phyloP scores from a whole-genome alignment of 2,797 vertebrate species.

The Chaunax sp. region DNA sequence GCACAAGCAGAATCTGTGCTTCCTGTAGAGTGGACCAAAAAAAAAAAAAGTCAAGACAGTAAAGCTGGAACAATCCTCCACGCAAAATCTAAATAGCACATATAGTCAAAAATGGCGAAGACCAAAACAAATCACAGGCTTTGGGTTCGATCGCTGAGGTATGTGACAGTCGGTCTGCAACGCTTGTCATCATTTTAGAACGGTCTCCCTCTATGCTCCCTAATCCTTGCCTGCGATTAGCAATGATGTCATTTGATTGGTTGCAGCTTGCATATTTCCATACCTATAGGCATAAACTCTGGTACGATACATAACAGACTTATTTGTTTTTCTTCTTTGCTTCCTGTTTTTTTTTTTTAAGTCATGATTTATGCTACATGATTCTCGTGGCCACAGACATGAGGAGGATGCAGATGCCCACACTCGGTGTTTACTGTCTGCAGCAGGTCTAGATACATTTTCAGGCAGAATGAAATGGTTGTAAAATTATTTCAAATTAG shows the following conservation, averaged over 20 bases:
- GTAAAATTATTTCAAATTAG: neutral
- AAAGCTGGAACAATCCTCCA: neutral
- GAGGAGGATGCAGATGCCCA: neutral
- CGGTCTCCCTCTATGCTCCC: neutral
- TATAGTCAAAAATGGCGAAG: neutral
- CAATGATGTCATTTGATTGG: neutral
- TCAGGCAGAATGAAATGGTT: neutral
- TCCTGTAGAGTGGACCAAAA: neutral
- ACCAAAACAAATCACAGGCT: constrained; percentile 14
- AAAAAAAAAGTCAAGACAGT: neutral
- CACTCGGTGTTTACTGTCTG: neutral
- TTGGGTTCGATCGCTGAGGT: constrained; percentile 1
- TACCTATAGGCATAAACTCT: neutral
- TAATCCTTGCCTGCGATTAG: neutral
- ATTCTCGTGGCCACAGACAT: neutral
- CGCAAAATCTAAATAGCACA: constrained; percentile 8
- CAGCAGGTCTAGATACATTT: neutral
- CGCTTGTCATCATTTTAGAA: neutral
- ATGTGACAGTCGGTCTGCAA: neutral
- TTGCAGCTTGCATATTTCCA: neutral
- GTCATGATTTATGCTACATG: neutral
- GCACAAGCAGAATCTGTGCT: neutral
- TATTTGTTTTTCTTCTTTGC: neutral
- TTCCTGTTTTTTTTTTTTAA: neutral
- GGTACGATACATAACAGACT: neutral